Evolutionary conservation across 2,113 vertebrate genomes (phyloP).

Genomic region (Petaurus breviceps): DNA sequence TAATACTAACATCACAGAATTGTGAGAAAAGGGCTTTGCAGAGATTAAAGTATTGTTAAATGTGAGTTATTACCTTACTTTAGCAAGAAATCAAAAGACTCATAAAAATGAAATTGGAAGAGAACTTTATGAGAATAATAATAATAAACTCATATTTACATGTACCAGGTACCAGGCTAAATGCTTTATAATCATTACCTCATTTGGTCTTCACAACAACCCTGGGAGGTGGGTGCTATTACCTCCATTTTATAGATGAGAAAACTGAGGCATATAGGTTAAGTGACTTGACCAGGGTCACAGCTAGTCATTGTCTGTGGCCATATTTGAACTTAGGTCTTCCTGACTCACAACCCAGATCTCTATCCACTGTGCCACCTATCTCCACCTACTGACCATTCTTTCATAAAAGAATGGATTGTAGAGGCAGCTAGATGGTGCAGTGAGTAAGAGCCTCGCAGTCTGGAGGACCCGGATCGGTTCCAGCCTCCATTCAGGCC

Average conservation of each 20-base stretch:
- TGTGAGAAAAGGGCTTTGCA: not conserved
- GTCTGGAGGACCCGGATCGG: too few relatives aligned
- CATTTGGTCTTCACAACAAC: not conserved
- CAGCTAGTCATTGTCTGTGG: not conserved
- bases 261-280: not conserved
- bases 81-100: not conserved
- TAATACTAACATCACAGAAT: not conserved
- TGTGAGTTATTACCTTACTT: conserved; percentile 19
- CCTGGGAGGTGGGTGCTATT: not conserved
- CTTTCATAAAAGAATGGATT: not conserved
- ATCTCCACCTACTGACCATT: not conserved
- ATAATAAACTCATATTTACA: not conserved
- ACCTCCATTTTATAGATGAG: not conserved
- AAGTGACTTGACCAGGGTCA: not conserved
- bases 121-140: not conserved
- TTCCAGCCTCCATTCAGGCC: too few relatives aligned
- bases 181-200: not conserved
- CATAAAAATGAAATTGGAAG: not conserved
- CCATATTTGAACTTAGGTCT: not conserved
- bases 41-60: not conserved
- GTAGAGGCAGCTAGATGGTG: too few relatives aligned
- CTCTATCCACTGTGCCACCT: not conserved
- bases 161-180: not conserved
- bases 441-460: too few relatives aligned
- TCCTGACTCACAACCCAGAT: not conserved